Conservation (phyloP, 1,140 invertebrate genomes). For the Tenebrio molitor region DNA sequence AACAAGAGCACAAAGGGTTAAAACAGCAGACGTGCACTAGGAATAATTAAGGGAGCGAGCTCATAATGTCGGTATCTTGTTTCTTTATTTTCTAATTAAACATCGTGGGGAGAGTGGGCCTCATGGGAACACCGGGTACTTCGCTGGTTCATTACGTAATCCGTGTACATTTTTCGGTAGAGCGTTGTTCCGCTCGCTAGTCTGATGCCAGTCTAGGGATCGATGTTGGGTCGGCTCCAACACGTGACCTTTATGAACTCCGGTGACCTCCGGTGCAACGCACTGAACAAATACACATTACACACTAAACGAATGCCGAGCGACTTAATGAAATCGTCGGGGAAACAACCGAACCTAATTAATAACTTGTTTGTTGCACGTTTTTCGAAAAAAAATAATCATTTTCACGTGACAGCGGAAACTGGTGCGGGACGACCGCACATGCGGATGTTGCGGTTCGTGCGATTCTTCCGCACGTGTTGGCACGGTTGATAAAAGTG, state of each 20-base stretch:
- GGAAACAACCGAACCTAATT: slow-evolving; percentile 6
- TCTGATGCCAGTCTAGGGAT: slow-evolving; percentile 34
- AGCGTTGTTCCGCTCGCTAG: slow-evolving; percentile 28
- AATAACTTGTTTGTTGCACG: slow-evolving; percentile 7
- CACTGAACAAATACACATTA: slow-evolving; percentile 38
- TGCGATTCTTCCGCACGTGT: too few relatives aligned
- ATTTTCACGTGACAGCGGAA: too few relatives aligned
- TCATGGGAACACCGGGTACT: slow-evolving; percentile 15
- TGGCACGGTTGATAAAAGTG: too few relatives aligned
- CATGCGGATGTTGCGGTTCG: too few relatives aligned
- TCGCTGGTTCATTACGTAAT: slow-evolving; percentile 31
- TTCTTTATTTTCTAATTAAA: slow-evolving; percentile 35
- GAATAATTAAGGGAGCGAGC: not conserved
- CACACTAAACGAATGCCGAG: slow-evolving; percentile 26
- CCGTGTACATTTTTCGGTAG: slow-evolving; percentile 23
- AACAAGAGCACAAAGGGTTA: not conserved
- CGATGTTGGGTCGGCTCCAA: slow-evolving; percentile 39
- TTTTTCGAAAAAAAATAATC: too few relatives aligned
- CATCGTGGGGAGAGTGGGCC: slow-evolving; percentile 6
- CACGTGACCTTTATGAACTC: slow-evolving; percentile 37
- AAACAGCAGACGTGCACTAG: not conserved
- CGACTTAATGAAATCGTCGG: slow-evolving; percentile 30
- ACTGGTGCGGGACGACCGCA: too few relatives aligned
- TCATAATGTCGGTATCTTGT: slow-evolving; percentile 22
- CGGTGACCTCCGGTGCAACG: slow-evolving; percentile 35